Evolutionary conservation across 2,888 invertebrate genomes (phyloP).

Genomic region (Nomada ruficornis): DNA sequence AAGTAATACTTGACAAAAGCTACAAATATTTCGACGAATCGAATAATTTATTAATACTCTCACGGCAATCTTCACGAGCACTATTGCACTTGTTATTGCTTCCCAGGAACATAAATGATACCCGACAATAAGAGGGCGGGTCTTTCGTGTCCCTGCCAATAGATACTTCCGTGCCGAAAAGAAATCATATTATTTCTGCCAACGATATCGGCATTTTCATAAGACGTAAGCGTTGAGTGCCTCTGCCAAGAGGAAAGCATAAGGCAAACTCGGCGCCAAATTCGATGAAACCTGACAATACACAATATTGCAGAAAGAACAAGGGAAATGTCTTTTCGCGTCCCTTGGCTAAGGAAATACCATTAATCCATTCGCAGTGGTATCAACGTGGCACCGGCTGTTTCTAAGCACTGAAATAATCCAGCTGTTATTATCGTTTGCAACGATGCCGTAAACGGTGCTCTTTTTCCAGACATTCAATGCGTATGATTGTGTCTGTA

Average conservation of each 20-base stretch:
- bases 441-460: constrained; percentile 23
- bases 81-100: not conserved
- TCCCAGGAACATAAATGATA: not conserved
- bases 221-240: constrained; percentile 22
- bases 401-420: constrained; percentile 65
- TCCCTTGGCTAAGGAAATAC: constrained; percentile 55
- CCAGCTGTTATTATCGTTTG: constrained; percentile 56
- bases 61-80: no score
- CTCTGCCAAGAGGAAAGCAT: constrained; percentile 46
- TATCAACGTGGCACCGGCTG: constrained; percentile 60
- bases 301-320: constrained; percentile 49
- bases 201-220: constrained; percentile 22
- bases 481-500: constrained; percentile 14
- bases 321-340: constrained; percentile 19
- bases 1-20: no score
- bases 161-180: constrained; percentile 34
- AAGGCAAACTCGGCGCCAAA: constrained; percentile 47
- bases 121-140: constrained; percentile 9
- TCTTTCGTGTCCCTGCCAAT: constrained; percentile 45
- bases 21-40: no score
- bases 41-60: no score
- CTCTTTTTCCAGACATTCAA: constrained; percentile 34
- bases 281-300: constrained; percentile 36
- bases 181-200: constrained; percentile 48
- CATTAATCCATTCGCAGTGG: constrained; percentile 64